phyloP scores from a whole-genome alignment of 1,140 invertebrate genomes.

The Xylocopa sonorina region DNA sequence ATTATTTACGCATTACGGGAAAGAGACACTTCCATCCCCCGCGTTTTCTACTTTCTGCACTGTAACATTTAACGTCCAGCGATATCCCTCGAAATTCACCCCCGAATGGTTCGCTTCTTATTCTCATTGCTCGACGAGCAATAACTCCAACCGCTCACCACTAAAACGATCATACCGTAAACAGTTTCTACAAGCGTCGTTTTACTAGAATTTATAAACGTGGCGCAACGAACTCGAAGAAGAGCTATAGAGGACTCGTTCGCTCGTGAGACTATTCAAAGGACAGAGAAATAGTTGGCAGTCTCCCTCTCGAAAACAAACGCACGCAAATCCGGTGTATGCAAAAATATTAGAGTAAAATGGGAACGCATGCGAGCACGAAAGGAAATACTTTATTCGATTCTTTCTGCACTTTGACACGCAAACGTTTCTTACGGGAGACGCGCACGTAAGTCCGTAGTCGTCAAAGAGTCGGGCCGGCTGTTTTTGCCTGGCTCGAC shows the following conservation, averaged over 20 bases:
- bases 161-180: too few relatives aligned
- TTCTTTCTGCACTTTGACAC: too few relatives aligned
- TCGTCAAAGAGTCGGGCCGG: too few relatives aligned
- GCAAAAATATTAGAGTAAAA: neutral
- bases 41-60: constrained; percentile 1
- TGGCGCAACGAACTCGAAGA: neutral
- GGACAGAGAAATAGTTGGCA: constrained; percentile 36
- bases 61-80: neutral
- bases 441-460: too few relatives aligned
- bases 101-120: neutral
- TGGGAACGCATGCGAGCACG: neutral
- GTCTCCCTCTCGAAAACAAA: constrained; percentile 12
- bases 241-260: constrained; percentile 17
- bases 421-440: too few relatives aligned
- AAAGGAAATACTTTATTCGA: too few relatives aligned
- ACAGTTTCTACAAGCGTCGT: too few relatives aligned
- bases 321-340: neutral
- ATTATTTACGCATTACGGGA: constrained; percentile 19
- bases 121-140: neutral
- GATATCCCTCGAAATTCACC: neutral
- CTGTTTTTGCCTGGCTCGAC: neutral
- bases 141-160: too few relatives aligned
- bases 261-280: constrained; percentile 17
- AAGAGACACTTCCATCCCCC: neutral
- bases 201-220: constrained; percentile 33